A percentile compares a stretch with the other conserved stretches of the same genome.
These are phyloP conservation scores for Ceratina calcarata DNA, from an alignment of 1,140 invertebrate species.

Conservation along the genomic window DNA sequence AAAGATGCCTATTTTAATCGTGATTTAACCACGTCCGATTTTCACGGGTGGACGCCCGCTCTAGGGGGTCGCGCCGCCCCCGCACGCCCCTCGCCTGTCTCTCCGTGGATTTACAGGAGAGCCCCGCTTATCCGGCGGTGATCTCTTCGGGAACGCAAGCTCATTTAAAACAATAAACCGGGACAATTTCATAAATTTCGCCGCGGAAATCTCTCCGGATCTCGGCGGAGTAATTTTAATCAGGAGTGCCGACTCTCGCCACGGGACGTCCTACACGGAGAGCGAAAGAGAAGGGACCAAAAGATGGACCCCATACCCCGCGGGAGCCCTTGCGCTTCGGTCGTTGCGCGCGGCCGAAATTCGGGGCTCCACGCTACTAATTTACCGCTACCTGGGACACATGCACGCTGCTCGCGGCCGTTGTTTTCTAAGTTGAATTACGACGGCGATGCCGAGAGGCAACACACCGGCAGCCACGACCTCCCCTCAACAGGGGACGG, in stretches of 20 bases:
- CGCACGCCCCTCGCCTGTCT: conserved; percentile 16
- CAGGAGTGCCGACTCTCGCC: conserved; percentile 65
- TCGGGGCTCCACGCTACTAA: conserved; percentile 71
- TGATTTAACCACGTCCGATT: conserved; percentile 56
- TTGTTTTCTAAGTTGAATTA: conserved; percentile 75
- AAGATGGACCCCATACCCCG: conserved; percentile 3
- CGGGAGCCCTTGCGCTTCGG: conserved; percentile 46
- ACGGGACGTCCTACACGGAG: conserved; percentile 52
- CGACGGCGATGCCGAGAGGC: conserved; percentile 62
- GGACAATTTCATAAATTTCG: conserved; percentile 72
- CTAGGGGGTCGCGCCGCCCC: conserved; percentile 61
- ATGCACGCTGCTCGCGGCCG: conserved; percentile 62
- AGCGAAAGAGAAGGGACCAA: background rate
- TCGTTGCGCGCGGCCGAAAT: conserved; percentile 61
- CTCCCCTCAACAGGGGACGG: conserved; percentile 23
- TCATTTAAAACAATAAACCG: conserved; percentile 73
- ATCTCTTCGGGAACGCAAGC: conserved; percentile 66
- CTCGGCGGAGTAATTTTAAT: conserved; percentile 70
- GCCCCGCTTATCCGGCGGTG: conserved; percentile 59
- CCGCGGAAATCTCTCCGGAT: conserved; percentile 66
- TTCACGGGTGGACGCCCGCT: conserved; percentile 47
- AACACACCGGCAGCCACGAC: conserved; percentile 41
- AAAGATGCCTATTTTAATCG: conserved; percentile 37
- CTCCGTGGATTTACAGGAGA: conserved; percentile 61
- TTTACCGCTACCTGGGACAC: conserved; percentile 75